phyloP scores from a whole-genome alignment of 2,113 vertebrate species.

The Lepus americanus region DNA sequence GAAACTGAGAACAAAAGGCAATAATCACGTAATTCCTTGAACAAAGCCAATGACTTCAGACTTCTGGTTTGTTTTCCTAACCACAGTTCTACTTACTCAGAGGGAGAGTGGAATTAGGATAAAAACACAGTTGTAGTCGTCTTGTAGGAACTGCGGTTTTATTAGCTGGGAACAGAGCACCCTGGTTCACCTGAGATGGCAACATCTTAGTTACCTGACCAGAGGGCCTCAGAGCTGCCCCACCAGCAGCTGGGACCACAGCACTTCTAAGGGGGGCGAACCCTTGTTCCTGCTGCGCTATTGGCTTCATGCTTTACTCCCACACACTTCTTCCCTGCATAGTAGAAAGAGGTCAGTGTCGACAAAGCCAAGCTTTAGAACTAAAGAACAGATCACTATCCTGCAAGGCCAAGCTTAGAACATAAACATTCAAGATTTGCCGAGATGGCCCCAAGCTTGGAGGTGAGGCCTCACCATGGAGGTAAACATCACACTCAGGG shows the following conservation, averaged over 20 bases:
- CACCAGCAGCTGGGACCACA: not conserved
- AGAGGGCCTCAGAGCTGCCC: not conserved
- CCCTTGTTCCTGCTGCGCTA: not conserved
- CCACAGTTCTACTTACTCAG: not conserved
- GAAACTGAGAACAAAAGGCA: conserved; percentile 1
- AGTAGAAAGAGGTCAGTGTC: not conserved
- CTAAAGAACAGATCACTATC: not conserved
- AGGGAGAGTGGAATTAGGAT: not conserved
- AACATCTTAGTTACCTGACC: not conserved
- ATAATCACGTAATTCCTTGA: not conserved
- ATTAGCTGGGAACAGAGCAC: not conserved
- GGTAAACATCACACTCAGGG: not conserved
- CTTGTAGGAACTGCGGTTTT: not conserved
- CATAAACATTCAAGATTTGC: not conserved
- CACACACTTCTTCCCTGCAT: not conserved
- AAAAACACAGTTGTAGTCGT: not conserved
- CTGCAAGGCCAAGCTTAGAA: too few species aligned
- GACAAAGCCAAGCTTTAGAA: not conserved
- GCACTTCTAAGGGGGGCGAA: not conserved
- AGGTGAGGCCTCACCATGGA: not conserved
- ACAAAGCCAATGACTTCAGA: not conserved
- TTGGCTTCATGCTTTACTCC: not conserved
- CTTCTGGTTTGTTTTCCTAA: not conserved
- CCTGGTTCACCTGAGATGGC: not conserved
- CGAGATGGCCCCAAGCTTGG: not conserved